These are phyloP conservation scores for Heliconius ismenius DNA, from an alignment of 2,888 invertebrate genomes.

Conservation along the genomic window DNA sequence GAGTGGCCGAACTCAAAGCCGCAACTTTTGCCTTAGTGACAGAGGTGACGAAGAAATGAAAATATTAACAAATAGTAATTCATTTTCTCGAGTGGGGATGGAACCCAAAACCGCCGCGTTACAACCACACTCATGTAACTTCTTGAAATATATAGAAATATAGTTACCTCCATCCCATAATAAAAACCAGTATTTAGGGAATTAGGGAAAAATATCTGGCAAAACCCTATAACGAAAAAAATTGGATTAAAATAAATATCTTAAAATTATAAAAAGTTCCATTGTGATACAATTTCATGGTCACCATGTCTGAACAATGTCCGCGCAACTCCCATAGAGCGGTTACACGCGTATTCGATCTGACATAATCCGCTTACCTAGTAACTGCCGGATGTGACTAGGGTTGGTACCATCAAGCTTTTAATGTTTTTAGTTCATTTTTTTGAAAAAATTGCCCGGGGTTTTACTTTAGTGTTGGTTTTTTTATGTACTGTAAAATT, in stretches of 20 bases:
- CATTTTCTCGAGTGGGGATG: too few species aligned
- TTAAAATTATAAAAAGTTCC: background rate
- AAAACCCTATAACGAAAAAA: background rate
- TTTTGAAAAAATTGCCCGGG: background rate
- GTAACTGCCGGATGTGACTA: slow-evolving; percentile 69
- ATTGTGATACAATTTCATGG: slow-evolving; percentile 12
- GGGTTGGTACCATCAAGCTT: slow-evolving; percentile 54
- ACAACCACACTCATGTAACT: too few species aligned
- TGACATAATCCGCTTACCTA: slow-evolving; percentile 79
- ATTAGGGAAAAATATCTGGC: background rate
- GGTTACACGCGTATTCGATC: slow-evolving; percentile 42
- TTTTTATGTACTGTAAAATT: too few species aligned
- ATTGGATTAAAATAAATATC: background rate
- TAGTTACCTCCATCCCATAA: background rate
- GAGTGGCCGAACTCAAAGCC: too few species aligned
- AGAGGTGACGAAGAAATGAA: too few species aligned
- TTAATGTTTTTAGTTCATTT: slow-evolving; percentile 7
- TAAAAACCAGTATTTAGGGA: too few species aligned
- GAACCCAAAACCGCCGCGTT: too few species aligned
- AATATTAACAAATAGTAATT: too few species aligned
- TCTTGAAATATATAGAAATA: background rate
- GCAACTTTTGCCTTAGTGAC: too few species aligned
- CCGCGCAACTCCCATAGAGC: slow-evolving; percentile 35
- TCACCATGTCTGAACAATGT: slow-evolving; percentile 30
- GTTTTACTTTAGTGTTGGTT: too few species aligned